Conservation (phyloP, 2,113 vertebrate species). For the Prietella phreatophila region DNA sequence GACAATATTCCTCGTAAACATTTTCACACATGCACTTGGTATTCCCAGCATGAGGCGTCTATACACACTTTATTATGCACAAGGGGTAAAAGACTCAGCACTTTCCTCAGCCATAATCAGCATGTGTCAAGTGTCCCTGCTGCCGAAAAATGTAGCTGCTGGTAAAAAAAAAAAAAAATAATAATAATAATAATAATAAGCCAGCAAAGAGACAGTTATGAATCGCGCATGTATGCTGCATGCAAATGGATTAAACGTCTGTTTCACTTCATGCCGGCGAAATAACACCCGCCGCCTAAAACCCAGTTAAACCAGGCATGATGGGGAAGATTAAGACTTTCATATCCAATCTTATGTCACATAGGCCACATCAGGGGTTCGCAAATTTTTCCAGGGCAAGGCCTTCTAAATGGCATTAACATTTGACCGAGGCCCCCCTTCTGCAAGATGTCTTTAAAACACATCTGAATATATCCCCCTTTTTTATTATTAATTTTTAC, state of each 20-base stretch:
- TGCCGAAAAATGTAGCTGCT: constrained; percentile 38
- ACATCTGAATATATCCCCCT: too few species aligned
- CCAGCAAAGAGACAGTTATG: constrained; percentile 16
- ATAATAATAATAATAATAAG: constrained; percentile 8
- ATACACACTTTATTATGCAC: constrained; percentile 5
- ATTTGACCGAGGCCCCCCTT: too few species aligned
- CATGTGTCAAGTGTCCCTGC: constrained; percentile 26
- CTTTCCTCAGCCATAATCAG: constrained; percentile 23
- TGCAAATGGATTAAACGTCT: background rate
- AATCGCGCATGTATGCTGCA: constrained; percentile 13
- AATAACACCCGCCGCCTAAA: background rate
- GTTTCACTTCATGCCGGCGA: background rate
- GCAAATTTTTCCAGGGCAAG: too few species aligned
- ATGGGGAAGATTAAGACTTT: background rate
- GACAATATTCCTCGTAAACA: background rate
- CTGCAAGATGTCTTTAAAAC: too few species aligned
- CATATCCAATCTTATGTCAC: too few species aligned
- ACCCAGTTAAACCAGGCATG: background rate
- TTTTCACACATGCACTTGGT: constrained; percentile 3
- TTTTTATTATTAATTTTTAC: too few species aligned
- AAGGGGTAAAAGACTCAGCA: constrained; percentile 16
- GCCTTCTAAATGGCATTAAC: too few species aligned
- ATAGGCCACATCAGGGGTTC: too few species aligned
- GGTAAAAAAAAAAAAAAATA: background rate
- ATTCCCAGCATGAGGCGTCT: constrained; percentile 3